Evolutionary conservation across 2,797 vertebrate genomes (phyloP).

Genomic region (Anniella stebbinsi): DNA sequence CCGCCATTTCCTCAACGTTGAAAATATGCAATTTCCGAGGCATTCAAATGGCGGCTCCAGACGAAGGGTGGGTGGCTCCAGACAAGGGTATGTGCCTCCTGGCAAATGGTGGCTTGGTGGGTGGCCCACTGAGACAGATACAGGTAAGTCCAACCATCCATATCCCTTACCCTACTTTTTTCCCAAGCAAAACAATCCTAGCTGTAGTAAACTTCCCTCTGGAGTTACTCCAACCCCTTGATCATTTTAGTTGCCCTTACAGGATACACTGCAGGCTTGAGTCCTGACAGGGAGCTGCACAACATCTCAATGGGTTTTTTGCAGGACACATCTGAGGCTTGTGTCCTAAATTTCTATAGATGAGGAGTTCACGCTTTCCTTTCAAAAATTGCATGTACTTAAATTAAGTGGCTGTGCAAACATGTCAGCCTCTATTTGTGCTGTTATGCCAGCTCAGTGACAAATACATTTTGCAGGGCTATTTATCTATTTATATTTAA

Average conservation of each 20-base stretch:
- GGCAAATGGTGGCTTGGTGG: no score
- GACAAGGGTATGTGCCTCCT: no score
- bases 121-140: no score
- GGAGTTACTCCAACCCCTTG: no score
- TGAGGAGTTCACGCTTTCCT: background rate
- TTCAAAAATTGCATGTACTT: background rate
- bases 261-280: background rate
- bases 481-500: slow-evolving; percentile 32
- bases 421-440: background rate
- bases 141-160: no score
- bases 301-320: background rate
- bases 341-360: background rate
- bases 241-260: background rate
- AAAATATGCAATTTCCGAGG: no score
- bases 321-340: background rate
- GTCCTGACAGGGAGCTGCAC: background rate
- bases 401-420: background rate
- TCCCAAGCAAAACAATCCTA: no score
- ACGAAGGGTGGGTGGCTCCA: no score
- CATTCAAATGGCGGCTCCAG: no score
- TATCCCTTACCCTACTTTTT: no score
- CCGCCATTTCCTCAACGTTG: no score
- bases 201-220: no score
- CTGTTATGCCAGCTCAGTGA: slow-evolving; percentile 17
- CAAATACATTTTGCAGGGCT: background rate